Conservation (phyloP, 2,797 vertebrate genomes). For the Pelobates cultripes region DNA sequence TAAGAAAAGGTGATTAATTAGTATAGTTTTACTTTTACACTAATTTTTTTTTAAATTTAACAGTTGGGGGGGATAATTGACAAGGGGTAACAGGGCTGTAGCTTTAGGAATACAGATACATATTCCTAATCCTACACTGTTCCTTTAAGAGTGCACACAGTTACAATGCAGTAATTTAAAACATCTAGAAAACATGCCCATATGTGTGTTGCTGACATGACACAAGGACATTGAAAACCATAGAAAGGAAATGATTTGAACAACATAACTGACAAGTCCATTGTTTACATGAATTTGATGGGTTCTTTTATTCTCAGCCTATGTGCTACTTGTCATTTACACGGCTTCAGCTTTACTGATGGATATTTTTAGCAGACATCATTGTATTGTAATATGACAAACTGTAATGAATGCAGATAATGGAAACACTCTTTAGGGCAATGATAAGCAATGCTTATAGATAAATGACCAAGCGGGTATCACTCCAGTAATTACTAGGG, state of each 20-base stretch:
- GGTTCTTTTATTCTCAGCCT: constrained; percentile 39
- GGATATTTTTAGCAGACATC: constrained; percentile 49
- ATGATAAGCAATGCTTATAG: constrained; percentile 45
- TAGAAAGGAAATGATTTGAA: constrained; percentile 34
- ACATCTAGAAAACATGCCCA: constrained; percentile 42
- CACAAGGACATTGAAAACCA: constrained; percentile 41
- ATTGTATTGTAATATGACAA: constrained; percentile 52
- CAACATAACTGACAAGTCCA: constrained; percentile 46
- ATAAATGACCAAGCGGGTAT: constrained; percentile 44
- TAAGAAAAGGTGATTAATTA: too few species aligned
- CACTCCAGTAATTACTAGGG: constrained; percentile 40
- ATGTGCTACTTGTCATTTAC: constrained; percentile 49
- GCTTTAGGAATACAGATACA: too few species aligned
- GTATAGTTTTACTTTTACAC: too few species aligned
- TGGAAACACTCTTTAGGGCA: constrained; percentile 47
- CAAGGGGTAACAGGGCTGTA: too few species aligned
- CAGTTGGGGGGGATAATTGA: too few species aligned
- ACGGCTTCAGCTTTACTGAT: constrained; percentile 31
- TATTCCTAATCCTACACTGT: too few species aligned
- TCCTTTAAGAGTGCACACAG: constrained; percentile 30
- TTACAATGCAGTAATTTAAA: constrained; percentile 22
- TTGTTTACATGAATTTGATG: constrained; percentile 51
- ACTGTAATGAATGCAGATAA: constrained; percentile 42
- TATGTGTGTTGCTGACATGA: constrained; percentile 38
- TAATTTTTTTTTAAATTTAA: too few species aligned